Evolutionary conservation across 2,888 invertebrate genomes (phyloP), one percentile per base, ranked within the genome.

Genomic region (Ethmia dodecea): DNA sequence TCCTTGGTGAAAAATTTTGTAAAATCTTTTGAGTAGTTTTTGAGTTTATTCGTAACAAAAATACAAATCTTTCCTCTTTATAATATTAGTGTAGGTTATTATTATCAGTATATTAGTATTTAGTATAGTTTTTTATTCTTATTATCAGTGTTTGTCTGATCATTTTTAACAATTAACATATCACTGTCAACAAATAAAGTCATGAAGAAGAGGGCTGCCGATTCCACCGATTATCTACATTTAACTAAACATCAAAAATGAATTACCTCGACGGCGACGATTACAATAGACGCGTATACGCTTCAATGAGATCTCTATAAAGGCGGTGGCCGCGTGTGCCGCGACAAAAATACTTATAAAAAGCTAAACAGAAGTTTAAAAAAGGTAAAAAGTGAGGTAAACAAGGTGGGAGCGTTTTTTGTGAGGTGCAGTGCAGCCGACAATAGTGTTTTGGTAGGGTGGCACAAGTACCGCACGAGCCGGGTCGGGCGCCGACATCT

Each of bases 301-400:
- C 73, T 71, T 73, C 69, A 81, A 63, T 72, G 79, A 71, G 62
- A 59, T 54, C 53, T 58, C 52, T 69, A 66, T 68, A 79, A 71
- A 71, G 67, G 66, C 61, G 55, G 60, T 52, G 42, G 79, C 76
- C 76, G 78, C 79, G 78, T 73, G 79, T 73, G 74, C 70, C 51
- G 51, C 71, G 73, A 74, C 76, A 64, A 71, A 80, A 79, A 78
- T 77, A 74, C 64, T 50, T 58, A 66, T 62, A 80, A 79, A 81
- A 80, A 75, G 59, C 57, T 59, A 61, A 74, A 76, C 71, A 73
- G 70, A 64, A 74, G 71, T 75, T 76, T 65, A 58, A 78, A 74
- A 83, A 86, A 83, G 66, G 68, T 80, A 81, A 81, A 84, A 84
- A 79, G 74, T 79, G 83, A 77, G 76, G 83, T 84, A 84, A 84